Base-by-base conservation (phyloP, 2,888 invertebrate species). In the Maniola hyperantus region DNA sequence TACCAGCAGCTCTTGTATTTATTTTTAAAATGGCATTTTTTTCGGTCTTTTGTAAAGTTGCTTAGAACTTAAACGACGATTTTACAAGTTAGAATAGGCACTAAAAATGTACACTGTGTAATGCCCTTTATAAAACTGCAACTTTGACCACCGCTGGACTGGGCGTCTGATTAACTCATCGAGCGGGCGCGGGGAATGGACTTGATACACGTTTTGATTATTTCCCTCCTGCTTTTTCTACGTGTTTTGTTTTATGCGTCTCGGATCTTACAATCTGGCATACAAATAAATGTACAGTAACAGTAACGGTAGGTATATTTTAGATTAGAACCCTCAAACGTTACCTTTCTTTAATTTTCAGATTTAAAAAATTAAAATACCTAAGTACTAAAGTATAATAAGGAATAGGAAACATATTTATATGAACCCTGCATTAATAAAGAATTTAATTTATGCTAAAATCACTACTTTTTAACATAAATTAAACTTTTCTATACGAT, bases 161-260 rank as follows among this genome's bases (percentile, higher is more conserved):
- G 81, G 34, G 68, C 80, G 83, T 81, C 91, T 91, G 91, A 91
- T 91, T 91, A 91, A 91, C 91, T 90, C 86, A 86, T 91, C 71
- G 74, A 69, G 73, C 74, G 75, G 77, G 78, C 76, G 76, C 74
- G 74, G 75, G 68, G 78, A 76, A 71, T 73, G 66, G 77, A 78
- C 79, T 78, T 85, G 83, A 84, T 84, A 79, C 83, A 80, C 86
- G 84, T 58, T 39, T 64, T 61, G 39, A 61, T 88, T 77, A 87
- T 88, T 87, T 85, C 84, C 83, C 83, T 82, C 76, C 77, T 74
- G 75, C 76, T 61, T 53, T 54, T 66, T 59, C 54, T 63, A 59
- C 50, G 55, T 39, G 44, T 63, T 63, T 55, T 10, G 46, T 51
- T 46, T 34, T 34, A 34, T 15, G 8, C 42, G n/a, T 8, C 46